Evolutionary conservation across 2,888 invertebrate species (phyloP), one percentile per base, ranked within the genome.

Genomic region (Acronicta psi): DNA sequence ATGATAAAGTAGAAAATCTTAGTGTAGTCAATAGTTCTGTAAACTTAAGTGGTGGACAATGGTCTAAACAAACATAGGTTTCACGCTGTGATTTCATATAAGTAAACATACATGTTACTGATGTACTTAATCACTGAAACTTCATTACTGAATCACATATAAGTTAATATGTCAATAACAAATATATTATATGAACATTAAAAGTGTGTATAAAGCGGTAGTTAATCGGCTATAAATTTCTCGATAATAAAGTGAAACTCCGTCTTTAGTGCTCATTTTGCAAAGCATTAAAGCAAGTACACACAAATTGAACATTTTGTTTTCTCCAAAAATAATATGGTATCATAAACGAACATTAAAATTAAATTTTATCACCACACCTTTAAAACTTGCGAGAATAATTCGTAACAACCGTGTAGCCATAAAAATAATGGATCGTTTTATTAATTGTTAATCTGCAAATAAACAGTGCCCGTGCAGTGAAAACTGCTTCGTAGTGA

Each of bases 401-500:
- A 67, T 49, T 58, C 54, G 46, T 56, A 68, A 75, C 55, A 56
- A 29, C 63, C 70, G 64, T 69, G 60, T 46, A 53, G 61, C 53
- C 61, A 75, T 76, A 74, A 78, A 74, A 59, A 64, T 75, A 77
- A 78, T 68, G 70, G 55, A 63, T 67, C 70, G 60, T 63, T 75
- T 75, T 72, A 76, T 70, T 75, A 75, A 72, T 72, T 75, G 73
- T 70, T 74, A 74, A 79, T 79, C 66, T 75, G 72, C 59, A 72
- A 79, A 78, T 75, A 76, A 78, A 67, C 68, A 16, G 50, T 42
- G 62, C 18, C 49, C 41, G 69, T 40, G 64, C 43, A 41, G 37
- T 49, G 56, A 56, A 54, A 49, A 57, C 51, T 56, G 41, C 64
- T 75, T 57, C 45, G 45, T 52, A 45, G 37, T 58, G 55, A 63